Conservation (phyloP, 2,113 vertebrate genomes). For the Gallinago media region DNA sequence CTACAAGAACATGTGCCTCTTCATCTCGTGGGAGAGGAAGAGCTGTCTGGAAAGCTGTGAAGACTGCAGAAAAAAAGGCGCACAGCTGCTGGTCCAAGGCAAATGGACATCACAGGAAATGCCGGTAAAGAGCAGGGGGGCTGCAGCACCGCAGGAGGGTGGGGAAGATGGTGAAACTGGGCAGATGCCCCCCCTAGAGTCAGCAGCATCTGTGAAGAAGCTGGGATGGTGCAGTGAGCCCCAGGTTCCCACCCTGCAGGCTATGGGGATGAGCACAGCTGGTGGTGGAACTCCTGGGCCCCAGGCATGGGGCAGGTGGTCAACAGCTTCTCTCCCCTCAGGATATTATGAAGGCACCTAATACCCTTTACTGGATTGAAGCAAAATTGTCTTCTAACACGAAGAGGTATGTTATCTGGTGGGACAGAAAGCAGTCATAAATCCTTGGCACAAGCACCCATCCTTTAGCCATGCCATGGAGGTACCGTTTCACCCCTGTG, state of each 20-base stretch:
- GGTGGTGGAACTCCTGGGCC: neutral
- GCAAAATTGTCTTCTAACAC: fast-evolving
- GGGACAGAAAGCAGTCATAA: fast-evolving
- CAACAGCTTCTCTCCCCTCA: neutral
- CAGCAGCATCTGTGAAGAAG: neutral
- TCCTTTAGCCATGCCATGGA: neutral
- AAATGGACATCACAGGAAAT: fast-evolving
- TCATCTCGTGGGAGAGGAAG: neutral
- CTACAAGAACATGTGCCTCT: slow-evolving; percentile 28
- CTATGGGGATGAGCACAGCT: too few relatives aligned
- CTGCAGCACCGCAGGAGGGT: neutral
- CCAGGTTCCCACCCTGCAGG: fast-evolving
- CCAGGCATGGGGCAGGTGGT: fast-evolving
- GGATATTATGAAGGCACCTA: fast-evolving
- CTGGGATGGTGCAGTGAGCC: neutral
- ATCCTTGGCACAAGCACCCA: neutral
- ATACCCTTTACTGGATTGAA: fast-evolving
- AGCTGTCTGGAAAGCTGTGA: fast-evolving
- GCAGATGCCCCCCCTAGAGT: fast-evolving
- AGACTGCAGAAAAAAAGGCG: fast-evolving
- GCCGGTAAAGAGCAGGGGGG: neutral
- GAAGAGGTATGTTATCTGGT: fast-evolving
- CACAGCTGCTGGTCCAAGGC: neutral
- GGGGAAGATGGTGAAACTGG: neutral
- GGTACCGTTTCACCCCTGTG: neutral